These are phyloP conservation scores for Drosophila teissieri DNA, from an alignment of 1,140 invertebrate species.

Conservation along the genomic window DNA sequence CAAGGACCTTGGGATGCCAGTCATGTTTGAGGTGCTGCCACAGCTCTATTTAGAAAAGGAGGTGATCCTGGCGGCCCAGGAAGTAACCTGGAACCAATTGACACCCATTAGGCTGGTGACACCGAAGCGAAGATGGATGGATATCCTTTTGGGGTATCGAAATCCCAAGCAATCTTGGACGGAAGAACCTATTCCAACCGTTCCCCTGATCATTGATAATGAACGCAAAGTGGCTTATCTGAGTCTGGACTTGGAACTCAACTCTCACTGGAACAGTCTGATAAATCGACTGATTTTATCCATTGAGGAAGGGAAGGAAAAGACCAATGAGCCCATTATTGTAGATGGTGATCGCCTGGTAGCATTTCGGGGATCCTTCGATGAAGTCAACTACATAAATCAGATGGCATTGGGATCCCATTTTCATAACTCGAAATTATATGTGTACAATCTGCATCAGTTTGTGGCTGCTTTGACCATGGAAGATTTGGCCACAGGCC, in stretches of 20 bases:
- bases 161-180: neutral
- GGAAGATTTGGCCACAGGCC: constrained; percentile 31
- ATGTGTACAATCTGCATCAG: constrained; percentile 36
- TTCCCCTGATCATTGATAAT: constrained; percentile 48
- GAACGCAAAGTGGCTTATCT: constrained; percentile 9
- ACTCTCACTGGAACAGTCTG: constrained; percentile 52
- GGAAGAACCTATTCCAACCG: constrained; percentile 24
- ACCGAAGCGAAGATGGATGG: constrained; percentile 34
- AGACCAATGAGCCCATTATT: neutral
- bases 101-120: constrained; percentile 15
- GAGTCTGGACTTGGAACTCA: constrained; percentile 50
- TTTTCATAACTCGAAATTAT: neutral
- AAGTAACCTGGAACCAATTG: constrained; percentile 51
- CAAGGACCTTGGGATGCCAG: constrained; percentile 86
- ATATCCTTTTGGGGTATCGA: constrained; percentile 9
- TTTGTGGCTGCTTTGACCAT: constrained; percentile 34
- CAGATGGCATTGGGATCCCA: neutral
- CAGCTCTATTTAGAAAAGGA: constrained; percentile 85
- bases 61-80: constrained; percentile 45
- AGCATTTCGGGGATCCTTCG: constrained; percentile 26
- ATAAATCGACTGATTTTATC: constrained; percentile 40
- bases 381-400: constrained; percentile 18
- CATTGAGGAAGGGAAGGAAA: constrained; percentile 14
- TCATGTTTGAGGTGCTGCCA: constrained; percentile 87
- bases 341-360: constrained; percentile 58